Evolutionary conservation across 2,113 vertebrate genomes (phyloP).

Genomic region (Oryzias javanicus): DNA sequence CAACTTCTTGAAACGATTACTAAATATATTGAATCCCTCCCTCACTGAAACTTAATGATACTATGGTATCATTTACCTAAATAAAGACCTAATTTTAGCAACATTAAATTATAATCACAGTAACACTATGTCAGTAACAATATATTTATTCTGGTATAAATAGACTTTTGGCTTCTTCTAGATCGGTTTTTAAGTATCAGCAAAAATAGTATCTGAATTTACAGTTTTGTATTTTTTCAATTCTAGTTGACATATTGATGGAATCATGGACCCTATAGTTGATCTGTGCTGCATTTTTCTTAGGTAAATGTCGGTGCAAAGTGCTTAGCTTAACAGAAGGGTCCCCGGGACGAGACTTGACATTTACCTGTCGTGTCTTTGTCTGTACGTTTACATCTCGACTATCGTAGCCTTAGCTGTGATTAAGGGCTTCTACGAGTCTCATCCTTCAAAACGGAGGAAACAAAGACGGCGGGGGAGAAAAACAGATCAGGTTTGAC

Average conservation of each 20-base stretch:
- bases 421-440: constrained; percentile 17
- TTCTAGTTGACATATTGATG: not conserved
- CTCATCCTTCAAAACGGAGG: constrained; percentile 1
- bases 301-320: constrained; percentile 11
- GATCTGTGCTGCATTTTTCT: constrained; percentile 3
- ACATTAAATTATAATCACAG: too few relatives aligned
- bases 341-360: constrained; percentile 1
- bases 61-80: too few relatives aligned
- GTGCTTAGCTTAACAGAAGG: not conserved
- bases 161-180: too few relatives aligned
- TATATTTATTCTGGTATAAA: too few relatives aligned
- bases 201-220: too few relatives aligned
- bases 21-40: too few relatives aligned
- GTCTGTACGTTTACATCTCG: constrained; percentile 3
- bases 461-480: constrained; percentile 5
- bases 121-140: too few relatives aligned
- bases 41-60: too few relatives aligned
- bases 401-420: not conserved
- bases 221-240: too few relatives aligned
- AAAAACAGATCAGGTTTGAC: constrained; percentile 39
- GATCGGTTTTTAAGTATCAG: too few relatives aligned
- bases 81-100: too few relatives aligned
- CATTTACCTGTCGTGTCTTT: constrained; percentile 18
- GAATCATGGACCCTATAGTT: not conserved
- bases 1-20: too few relatives aligned